Percentiles rank a stretch among this genome's conserved stretches.
phyloP scores from a whole-genome alignment of 2,113 vertebrate species.

The Coptodon bakossiorum region DNA sequence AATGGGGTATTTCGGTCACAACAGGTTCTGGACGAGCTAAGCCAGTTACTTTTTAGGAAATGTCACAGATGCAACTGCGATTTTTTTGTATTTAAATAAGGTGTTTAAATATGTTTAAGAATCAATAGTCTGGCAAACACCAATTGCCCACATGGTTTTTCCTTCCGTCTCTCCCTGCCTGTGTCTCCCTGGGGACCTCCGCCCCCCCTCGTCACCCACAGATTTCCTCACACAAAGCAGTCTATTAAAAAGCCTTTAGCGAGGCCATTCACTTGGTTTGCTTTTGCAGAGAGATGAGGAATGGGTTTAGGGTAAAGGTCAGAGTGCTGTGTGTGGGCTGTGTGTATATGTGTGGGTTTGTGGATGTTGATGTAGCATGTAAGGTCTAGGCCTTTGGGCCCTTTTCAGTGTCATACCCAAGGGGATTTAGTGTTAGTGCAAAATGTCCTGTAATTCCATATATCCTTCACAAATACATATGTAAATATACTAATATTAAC shows the following conservation, averaged over 20 bases:
- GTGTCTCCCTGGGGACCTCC: constrained; percentile 5
- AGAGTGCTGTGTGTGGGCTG: background rate
- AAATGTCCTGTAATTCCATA: constrained; percentile 3
- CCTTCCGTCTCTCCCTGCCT: background rate
- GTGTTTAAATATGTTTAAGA: background rate
- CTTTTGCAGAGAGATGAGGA: constrained; percentile 20
- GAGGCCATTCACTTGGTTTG: constrained; percentile 29
- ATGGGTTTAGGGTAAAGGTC: constrained; percentile 30
- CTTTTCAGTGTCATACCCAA: background rate
- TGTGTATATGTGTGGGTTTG: background rate
- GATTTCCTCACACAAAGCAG: constrained; percentile 41
- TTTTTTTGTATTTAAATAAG: background rate
- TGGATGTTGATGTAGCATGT: background rate
- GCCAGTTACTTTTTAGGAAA: background rate
- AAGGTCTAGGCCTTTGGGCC: constrained; percentile 12
- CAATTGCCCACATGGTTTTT: background rate
- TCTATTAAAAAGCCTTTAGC: constrained; percentile 63
- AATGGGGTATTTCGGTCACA: background rate
- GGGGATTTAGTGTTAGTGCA: background rate
- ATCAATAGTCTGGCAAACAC: background rate
- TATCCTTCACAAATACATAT: background rate
- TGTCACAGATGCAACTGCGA: background rate
- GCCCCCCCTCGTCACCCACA: background rate
- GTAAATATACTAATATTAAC: background rate
- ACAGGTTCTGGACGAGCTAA: background rate